A percentile compares a stretch with the other conserved stretches of the same genome.
Conservation (phyloP, 2,888 invertebrate species). For the Dicycla oo region DNA sequence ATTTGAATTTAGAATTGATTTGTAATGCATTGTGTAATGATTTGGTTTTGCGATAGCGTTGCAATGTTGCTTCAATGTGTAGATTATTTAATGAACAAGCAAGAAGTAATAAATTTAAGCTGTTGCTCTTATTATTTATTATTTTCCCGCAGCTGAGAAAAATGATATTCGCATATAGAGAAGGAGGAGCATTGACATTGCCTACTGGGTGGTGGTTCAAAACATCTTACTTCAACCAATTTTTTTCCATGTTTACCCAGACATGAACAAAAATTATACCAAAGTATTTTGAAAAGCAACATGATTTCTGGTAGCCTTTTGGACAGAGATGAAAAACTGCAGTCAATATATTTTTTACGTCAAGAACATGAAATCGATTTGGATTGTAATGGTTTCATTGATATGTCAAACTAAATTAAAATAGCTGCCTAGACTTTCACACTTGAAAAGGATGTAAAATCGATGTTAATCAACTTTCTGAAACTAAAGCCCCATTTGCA, state of each 20-base stretch:
- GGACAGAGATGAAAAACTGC: background rate
- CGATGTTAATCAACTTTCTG: conserved; percentile 11
- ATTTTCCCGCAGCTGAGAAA: too few relatives aligned
- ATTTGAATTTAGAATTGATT: conserved; percentile 50
- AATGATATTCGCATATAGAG: too few relatives aligned
- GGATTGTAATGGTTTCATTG: background rate
- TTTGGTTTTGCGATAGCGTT: conserved; percentile 22
- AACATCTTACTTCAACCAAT: too few relatives aligned
- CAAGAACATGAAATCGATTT: conserved; percentile 19
- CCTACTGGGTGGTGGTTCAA: too few relatives aligned
- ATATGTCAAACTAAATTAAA: conserved; percentile 19
- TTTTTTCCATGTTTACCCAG: too few relatives aligned
- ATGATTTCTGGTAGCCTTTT: too few relatives aligned
- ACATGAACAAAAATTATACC: too few relatives aligned
- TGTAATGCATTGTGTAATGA: conserved; percentile 31
- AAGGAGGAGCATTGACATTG: too few relatives aligned
- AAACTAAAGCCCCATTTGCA: too few relatives aligned
- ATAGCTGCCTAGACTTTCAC: conserved; percentile 34
- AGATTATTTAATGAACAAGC: background rate
- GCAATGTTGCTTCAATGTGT: background rate
- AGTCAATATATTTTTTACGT: background rate
- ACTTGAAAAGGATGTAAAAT: conserved; percentile 20
- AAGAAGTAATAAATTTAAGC: background rate
- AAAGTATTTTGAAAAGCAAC: too few relatives aligned
- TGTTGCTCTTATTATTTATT: too few relatives aligned